phyloP scores from a whole-genome alignment of 2,113 vertebrate genomes.

The Lates calcarifer region DNA sequence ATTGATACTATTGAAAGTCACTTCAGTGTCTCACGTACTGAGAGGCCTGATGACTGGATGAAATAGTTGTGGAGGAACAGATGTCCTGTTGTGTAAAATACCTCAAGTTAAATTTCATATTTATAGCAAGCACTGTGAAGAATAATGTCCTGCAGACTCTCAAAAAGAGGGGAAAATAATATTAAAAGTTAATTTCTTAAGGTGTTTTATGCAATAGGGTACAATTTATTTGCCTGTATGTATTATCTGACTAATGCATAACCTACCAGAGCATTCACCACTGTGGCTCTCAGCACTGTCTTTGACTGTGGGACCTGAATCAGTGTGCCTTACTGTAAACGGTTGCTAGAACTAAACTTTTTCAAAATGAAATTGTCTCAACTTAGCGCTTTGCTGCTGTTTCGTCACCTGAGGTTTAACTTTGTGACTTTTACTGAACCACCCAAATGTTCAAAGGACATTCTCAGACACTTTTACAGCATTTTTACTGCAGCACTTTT shows the following conservation, averaged over 20 bases:
- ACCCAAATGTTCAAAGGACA: conserved; percentile 7
- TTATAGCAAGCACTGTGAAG: conserved; percentile 30
- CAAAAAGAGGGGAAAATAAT: not conserved
- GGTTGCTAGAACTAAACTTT: conserved; percentile 19
- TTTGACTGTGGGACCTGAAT: conserved; percentile 60
- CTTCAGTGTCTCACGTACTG: not conserved
- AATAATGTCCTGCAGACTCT: conserved; percentile 6
- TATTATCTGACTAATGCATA: conserved; percentile 9
- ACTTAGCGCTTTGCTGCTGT: conserved; percentile 17
- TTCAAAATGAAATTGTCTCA: conserved; percentile 21
- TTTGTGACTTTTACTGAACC: conserved; percentile 10
- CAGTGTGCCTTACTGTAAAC: conserved; percentile 73
- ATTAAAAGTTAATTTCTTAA: not conserved
- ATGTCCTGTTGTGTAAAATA: conserved; percentile 36
- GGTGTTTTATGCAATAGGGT: conserved; percentile 38
- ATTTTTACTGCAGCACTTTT: not conserved
- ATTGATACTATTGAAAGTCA: not conserved
- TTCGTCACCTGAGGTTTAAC: not conserved
- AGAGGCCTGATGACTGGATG: conserved; percentile 1
- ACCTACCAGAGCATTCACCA: conserved; percentile 70
- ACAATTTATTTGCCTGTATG: conserved; percentile 4
- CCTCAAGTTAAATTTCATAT: conserved; percentile 18
- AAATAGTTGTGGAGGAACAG: conserved; percentile 27
- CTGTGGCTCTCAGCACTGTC: conserved; percentile 64
- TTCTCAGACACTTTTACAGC: not conserved